These are phyloP conservation scores for Drosophila sucinea DNA, from an alignment of 1,140 invertebrate genomes.

Conservation along the genomic window DNA sequence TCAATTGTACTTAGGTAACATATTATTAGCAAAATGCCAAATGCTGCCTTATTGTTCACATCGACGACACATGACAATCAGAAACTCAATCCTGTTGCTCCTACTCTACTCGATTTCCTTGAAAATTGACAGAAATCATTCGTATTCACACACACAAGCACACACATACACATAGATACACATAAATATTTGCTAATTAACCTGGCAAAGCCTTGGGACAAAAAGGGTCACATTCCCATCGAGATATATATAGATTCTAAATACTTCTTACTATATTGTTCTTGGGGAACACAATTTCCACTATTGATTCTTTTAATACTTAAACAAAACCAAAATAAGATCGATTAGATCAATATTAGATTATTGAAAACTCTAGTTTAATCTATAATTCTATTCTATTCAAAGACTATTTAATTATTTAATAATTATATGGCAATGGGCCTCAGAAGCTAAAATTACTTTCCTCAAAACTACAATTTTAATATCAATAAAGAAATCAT, in stretches of 20 bases:
- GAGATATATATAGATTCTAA: background rate
- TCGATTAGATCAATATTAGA: no score
- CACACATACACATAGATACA: background rate
- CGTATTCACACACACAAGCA: background rate
- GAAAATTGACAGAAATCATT: constrained; percentile 11
- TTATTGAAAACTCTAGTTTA: no score
- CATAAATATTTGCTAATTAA: constrained; percentile 49
- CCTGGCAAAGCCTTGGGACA: constrained; percentile 44
- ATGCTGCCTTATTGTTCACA: constrained; percentile 8
- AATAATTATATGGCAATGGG: no score
- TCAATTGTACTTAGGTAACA: constrained; percentile 7
- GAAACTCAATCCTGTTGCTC: constrained; percentile 23
- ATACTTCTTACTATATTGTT: background rate
- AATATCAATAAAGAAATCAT: no score
- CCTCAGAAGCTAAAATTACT: no score
- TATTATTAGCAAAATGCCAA: constrained; percentile 8
- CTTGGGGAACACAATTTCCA: background rate
- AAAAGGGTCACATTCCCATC: constrained; percentile 19
- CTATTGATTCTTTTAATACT: background rate
- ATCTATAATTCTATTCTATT: no score
- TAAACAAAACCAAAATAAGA: no score
- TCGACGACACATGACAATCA: constrained; percentile 40
- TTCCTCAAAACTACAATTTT: no score
- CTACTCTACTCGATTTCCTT: background rate
- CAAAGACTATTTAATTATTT: no score